Base-by-base conservation (phyloP, 2,113 vertebrate species). In the Caretta caretta region DNA sequence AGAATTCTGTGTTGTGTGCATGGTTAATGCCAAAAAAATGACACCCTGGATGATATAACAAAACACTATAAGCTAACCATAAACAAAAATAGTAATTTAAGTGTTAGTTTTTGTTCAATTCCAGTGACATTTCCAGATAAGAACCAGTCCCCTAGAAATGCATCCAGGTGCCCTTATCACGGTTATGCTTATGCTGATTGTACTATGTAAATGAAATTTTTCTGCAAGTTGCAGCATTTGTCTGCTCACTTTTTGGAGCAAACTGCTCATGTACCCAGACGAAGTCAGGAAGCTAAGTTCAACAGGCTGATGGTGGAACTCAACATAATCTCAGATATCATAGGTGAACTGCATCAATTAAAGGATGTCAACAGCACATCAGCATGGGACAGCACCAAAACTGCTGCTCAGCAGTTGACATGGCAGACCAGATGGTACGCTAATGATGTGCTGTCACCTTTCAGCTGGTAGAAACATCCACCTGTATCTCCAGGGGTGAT, bases 161-260 rank as follows among this genome's bases (percentile, higher is more conserved):
- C 49, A 14, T 10, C 72, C 25, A 22, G 46, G 35, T 8, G 69
- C 6, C 42, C 3, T 53, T 24, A 9, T 19, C 46, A 51, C 53
- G 24, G 25, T 1, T n/a, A 16, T 31, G 78, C 0, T 75, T 10
- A 69, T 1, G 2, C 84, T 2, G 1, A 1, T 27, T 84, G 2
- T 13, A 0, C 35, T 2, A 50, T 1, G 3, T 0, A 20, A 12
- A 0, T 11, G 10, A 81, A 56, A 38, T 22, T 0, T 29, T 56
- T 25, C 29, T 22, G 1, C 0, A 1, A 75, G 24, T 56, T 2
- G 0, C 0, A 1, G n/a, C 27, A 19, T 1, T 51, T 65, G 59
- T 35, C 59, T 65, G 31, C 59, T 65, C 59, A 65, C 14, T 6
- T 65, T 65, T 8, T 3, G 7, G 4, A 25, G 29, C 6, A n/a